Base-by-base conservation (phyloP, 23 tunicate genomes). In the Ascidia mentula region DNA sequence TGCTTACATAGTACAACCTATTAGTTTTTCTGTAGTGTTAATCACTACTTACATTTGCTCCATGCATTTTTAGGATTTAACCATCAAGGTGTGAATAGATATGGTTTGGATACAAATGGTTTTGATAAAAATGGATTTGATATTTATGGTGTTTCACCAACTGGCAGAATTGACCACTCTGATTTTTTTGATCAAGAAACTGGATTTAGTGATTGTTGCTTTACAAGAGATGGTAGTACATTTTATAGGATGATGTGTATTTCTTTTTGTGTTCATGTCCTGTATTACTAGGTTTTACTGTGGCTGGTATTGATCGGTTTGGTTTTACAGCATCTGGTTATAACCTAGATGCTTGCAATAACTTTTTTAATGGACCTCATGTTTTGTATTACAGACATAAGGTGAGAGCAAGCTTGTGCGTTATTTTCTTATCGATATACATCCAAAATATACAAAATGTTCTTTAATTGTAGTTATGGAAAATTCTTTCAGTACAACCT, bases 141-240 rank as follows among this genome's bases (percentile, higher is more conserved):
- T 46, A 72, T 91, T 3, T 91, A 91, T 73, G 97, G 97, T 13
- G 81, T 76, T 13, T 80, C 85, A 18, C 69, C 13, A 7, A 30
- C 26, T 15, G 97, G 90, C 18, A 53, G 33, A 15, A 32, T 33
- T 9, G 97, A 85, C 28, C 31, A 69, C 0, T 36, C 77, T 18
- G 90, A 82, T 28, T 73, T 75, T 36, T 91, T 42, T 61, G 87
- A 91, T 69, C 72, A 45, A 0, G 97, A 91, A 32, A 85, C 97
- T 60, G 97, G 97, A 24, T 85, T 46, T 39, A 91, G 85, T 37
- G 97, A 91, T 60, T 86, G 90, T 39, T 91, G 97, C 79, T 91
- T 91, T 72, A 77, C 91, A 36, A 85, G 97, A 86, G 97, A 86
- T 86, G 97, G 97, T 91, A 53, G 13, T 5, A 20, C 4, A 20